Evolutionary conservation across 2,113 vertebrate species (phyloP).

Genomic region (Ploceus nigricollis): DNA sequence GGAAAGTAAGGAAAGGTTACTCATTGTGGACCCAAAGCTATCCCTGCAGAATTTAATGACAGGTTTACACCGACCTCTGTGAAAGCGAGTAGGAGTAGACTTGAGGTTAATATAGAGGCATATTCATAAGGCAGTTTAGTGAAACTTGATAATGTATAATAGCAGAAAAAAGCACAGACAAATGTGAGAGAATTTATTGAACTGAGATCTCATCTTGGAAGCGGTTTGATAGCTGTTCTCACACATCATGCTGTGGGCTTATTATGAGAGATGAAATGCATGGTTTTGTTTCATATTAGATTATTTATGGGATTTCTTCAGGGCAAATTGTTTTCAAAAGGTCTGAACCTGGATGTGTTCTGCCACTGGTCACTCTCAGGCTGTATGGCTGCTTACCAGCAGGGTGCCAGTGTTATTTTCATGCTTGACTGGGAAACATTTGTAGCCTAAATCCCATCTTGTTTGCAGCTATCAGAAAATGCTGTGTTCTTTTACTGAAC

Average conservation of each 20-base stretch:
- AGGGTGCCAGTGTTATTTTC: slow-evolving; percentile 38
- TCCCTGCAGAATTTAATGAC: background rate
- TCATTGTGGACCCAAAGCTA: background rate
- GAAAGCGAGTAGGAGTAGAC: background rate
- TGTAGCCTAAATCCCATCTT: slow-evolving; percentile 42
- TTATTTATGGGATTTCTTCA: slow-evolving; percentile 20
- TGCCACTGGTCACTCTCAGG: background rate
- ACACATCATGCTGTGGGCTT: background rate
- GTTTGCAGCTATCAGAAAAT: slow-evolving; percentile 39
- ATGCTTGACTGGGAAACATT: slow-evolving; percentile 53
- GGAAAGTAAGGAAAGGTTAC: slow-evolving; percentile 4
- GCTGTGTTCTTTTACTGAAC: slow-evolving; percentile 14
- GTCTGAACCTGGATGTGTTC: background rate
- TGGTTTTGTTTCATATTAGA: background rate
- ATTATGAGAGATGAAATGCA: background rate
- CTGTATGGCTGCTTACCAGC: slow-evolving; percentile 15
- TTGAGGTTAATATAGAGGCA: slow-evolving; percentile 5
- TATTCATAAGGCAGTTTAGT: background rate
- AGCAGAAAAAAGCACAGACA: background rate
- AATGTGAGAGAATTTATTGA: background rate
- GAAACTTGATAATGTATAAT: slow-evolving; percentile 5
- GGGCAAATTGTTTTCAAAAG: background rate
- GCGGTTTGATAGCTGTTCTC: background rate
- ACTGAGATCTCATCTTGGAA: slow-evolving; percentile 16
- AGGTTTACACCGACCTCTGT: background rate